Base-by-base conservation (phyloP, 2,797 vertebrate genomes). In the Chromis chromis region DNA sequence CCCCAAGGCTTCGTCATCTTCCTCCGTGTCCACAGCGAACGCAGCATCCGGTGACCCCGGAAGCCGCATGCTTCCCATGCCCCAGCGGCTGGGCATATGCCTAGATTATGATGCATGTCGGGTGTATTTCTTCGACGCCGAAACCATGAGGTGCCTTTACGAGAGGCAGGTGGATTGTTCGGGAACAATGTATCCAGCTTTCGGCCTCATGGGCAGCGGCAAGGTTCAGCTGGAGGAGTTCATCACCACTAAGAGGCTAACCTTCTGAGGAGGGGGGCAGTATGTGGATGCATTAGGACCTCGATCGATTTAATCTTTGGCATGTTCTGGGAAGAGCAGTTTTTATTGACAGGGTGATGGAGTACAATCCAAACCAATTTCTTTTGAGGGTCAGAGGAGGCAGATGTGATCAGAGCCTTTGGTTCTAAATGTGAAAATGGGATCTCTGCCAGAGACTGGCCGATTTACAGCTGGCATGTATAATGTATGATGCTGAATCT, bases 141-240 rank as follows among this genome's bases (percentile, higher is more conserved):
- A 96, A 82, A 78, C 72, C 80, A 99, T 99, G 97, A 94, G 95
- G 87, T 98, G 97, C 93, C 95, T 99, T 73, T 99, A 96, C 0
- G 97, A 99, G 87, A 95, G 97, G n/a, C 95, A 95, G 70, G 96
- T 99, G 83, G 98, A 99, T 76, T 99, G 98, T 62, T 96, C 97
- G 0, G 96, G 96, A 13, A 93, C 95, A 0, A 98, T 99, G 97
- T 99, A 96, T 86, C 98, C 98, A 0, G 97, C 95, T 0, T 99
- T 99, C 13, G 98, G 96, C 17, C 89, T 99, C 64, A 95, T 99
- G 97, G 98, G 98, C 4, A 92, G 97, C 0, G 96, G 96, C 0
- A 95, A 92, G 14, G 82, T 99, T 76, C 96, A 95, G 12, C 95
- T 99, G 16, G 95, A 98, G 64, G 96, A 98, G 63, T 88, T 95